phyloP scores from a whole-genome alignment of 2,797 vertebrate species.

The Neopelma chrysocephalum region DNA sequence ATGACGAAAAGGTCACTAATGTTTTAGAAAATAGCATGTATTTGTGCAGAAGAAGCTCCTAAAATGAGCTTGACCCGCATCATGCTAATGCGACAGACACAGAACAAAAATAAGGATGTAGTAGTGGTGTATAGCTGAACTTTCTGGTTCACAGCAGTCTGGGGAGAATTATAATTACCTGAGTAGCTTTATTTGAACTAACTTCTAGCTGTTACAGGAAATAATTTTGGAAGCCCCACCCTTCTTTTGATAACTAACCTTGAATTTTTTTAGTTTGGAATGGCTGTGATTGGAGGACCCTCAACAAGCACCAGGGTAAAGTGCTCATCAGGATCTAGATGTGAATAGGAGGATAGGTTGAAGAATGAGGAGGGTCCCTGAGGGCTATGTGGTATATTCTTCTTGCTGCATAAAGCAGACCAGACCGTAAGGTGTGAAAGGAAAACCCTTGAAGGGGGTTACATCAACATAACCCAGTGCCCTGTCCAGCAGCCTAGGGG shows the following conservation, averaged over 20 bases:
- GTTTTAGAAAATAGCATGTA: accelerated
- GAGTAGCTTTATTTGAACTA: background rate
- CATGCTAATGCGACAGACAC: background rate
- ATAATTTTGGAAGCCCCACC: background rate
- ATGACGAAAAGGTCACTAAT: background rate
- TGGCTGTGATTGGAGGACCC: background rate
- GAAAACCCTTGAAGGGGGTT: background rate
- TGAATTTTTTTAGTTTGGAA: background rate
- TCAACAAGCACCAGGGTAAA: background rate
- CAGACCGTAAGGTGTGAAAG: accelerated
- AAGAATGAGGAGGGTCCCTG: background rate
- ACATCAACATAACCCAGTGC: no score
- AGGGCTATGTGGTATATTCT: accelerated
- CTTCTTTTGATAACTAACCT: background rate
- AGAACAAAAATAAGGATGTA: background rate
- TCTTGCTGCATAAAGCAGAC: background rate
- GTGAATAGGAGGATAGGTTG: background rate
- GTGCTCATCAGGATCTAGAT: background rate
- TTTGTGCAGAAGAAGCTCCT: background rate
- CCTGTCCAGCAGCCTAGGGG: background rate
- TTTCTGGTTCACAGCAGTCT: background rate
- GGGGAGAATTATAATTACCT: background rate
- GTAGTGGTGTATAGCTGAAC: background rate
- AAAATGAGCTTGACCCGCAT: background rate
- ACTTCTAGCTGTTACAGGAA: background rate